Percentiles rank a stretch among this genome's conserved stretches.
Evolutionary conservation across 2,797 vertebrate species (phyloP).

Genomic region (Craterocephalus amniculus): DNA sequence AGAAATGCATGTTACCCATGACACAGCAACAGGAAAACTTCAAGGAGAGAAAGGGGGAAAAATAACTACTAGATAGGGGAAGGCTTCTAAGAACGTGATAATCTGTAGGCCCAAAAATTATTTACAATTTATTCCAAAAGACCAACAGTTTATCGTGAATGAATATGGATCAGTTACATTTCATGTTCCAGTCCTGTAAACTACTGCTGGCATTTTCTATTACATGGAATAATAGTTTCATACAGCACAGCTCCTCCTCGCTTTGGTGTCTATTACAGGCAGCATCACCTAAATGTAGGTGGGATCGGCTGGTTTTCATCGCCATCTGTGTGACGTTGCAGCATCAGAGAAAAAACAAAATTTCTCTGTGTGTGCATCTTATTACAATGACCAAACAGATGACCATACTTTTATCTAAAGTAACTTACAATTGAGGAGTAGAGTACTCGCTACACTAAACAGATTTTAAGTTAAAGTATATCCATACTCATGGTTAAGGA

Average conservation of each 20-base stretch:
- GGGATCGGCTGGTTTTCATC: neutral
- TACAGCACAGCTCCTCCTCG: neutral
- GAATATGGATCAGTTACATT: slow-evolving; percentile 26
- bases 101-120: slow-evolving; percentile 41
- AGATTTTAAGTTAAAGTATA: neutral
- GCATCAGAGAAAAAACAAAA: neutral
- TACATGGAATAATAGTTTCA: neutral
- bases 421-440: neutral
- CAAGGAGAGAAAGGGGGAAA: neutral
- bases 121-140: slow-evolving; percentile 57
- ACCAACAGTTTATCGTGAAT: slow-evolving; percentile 31
- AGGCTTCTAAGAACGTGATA: slow-evolving; percentile 33
- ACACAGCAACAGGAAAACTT: slow-evolving; percentile 10
- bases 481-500: neutral
- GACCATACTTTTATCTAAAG: neutral
- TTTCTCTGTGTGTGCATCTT: neutral
- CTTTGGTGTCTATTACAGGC: neutral
- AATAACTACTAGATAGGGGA: slow-evolving; percentile 6
- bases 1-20: slow-evolving; percentile 23
- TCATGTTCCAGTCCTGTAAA: slow-evolving; percentile 35
- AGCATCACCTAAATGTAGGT: neutral
- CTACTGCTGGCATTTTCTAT: neutral
- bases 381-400: neutral
- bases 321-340: neutral
- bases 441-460: neutral